phyloP scores from a whole-genome alignment of 2,888 invertebrate species.

The Erynnis tages region DNA sequence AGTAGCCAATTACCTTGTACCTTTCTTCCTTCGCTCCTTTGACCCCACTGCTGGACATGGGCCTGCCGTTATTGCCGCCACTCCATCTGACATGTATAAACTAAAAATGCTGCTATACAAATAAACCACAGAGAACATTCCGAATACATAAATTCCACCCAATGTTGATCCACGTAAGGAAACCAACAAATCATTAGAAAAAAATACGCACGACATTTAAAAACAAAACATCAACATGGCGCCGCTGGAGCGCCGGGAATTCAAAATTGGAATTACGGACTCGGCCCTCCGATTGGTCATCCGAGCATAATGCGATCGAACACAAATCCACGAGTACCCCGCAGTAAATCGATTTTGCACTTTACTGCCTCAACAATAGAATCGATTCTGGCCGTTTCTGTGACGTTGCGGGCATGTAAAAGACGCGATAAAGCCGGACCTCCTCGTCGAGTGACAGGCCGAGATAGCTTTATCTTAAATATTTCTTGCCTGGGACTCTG shows the following conservation, averaged over 20 bases:
- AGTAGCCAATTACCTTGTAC: too few species aligned
- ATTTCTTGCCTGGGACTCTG: conserved; percentile 39
- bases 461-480: conserved; percentile 44
- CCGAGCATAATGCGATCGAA: conserved; percentile 35
- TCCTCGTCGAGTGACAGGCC: conserved; percentile 41
- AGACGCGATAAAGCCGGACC: conserved; percentile 36
- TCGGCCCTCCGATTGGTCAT: conserved; percentile 40
- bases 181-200: conserved; percentile 14
- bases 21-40: too few species aligned
- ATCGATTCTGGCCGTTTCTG: conserved; percentile 1
- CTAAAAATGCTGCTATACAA: too few species aligned
- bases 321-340: conserved; percentile 22
- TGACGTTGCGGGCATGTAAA: conserved; percentile 13
- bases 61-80: too few species aligned
- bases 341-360: conserved; percentile 20
- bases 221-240: conserved; percentile 42
- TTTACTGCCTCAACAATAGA: conserved; percentile 26
- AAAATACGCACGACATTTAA: conserved; percentile 29
- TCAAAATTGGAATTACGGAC: conserved; percentile 38
- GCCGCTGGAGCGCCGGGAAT: conserved; percentile 40
- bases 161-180: neutral
- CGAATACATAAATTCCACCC: neutral
- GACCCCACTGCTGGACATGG: too few species aligned
- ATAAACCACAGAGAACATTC: neutral
- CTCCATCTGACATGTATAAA: too few species aligned